Evolutionary conservation across 2,888 invertebrate genomes (phyloP).

Genomic region (Nemotelus pantherinus): DNA sequence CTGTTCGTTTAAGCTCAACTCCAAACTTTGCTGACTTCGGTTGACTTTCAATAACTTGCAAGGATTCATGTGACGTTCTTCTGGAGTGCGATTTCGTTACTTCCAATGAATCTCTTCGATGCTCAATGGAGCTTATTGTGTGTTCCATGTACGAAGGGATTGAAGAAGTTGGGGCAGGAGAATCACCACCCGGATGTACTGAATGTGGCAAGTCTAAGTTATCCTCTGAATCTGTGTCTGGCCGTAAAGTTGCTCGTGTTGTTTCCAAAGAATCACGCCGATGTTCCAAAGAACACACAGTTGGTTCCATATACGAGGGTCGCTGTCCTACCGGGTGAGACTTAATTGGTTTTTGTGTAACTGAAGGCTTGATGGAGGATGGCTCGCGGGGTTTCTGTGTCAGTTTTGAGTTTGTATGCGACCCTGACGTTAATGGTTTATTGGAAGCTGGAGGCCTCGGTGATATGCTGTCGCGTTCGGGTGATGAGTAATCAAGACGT

Average conservation of each 20-base stretch:
- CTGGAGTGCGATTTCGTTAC: conserved; percentile 56
- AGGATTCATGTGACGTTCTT: conserved; percentile 33
- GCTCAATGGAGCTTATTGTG: conserved; percentile 63
- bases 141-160: conserved; percentile 65
- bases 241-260: background rate
- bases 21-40: conserved; percentile 73
- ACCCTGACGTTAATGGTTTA: conserved; percentile 2
- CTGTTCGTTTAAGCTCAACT: conserved; percentile 71
- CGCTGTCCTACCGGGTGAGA: conserved; percentile 51
- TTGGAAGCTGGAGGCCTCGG: background rate
- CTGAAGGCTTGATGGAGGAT: conserved; percentile 52
- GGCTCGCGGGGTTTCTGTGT: background rate
- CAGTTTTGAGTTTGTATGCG: background rate
- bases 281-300: conserved; percentile 63
- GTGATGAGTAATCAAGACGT: conserved; percentile 35
- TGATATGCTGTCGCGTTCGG: conserved; percentile 45
- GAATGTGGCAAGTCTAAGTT: background rate
- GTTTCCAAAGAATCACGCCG: conserved; percentile 62
- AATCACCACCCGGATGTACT: conserved; percentile 29
- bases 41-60: conserved; percentile 47
- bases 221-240: background rate
- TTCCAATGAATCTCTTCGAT: conserved; percentile 62
- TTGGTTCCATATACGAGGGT: conserved; percentile 65
- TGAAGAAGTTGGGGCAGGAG: conserved; percentile 48
- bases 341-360: conserved; percentile 55